Evolutionary conservation across 2,888 invertebrate genomes (phyloP), one percentile per base, ranked within the genome.

Genomic region (Thecophora atra): DNA sequence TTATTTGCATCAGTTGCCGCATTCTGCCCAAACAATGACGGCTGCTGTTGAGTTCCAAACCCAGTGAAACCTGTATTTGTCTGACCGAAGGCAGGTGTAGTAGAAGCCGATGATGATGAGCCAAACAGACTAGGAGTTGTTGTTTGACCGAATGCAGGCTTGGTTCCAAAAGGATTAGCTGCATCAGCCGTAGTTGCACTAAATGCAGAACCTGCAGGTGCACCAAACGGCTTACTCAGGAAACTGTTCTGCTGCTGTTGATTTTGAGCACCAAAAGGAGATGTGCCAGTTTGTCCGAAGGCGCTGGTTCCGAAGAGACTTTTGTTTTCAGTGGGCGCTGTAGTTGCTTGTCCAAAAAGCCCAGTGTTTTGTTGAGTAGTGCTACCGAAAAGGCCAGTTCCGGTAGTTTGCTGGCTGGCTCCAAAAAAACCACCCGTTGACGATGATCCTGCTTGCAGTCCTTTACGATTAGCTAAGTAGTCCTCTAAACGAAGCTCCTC

Each of bases 401-500:
- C 78, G 3, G 84, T 73, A 0, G 87, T 83, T 0, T 82, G 78
- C 75, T 88, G 88, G 8, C 86, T 81, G 6, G 84, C 76, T 0
- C 90, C 89, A 79, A 91, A 91, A 62, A 62, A 62, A 7, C 81
- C 75, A 47, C 76, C 76, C 0, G 81, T 77, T 1, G 74, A 75
- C 0, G 79, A 74, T 0, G 82, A 76, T 0, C 87, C 82, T 42
- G 87, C 84, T 78, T 88, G 88, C 21, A 87, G 89, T 52, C 97
- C 96, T 87, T 98, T 98, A 3, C 98, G 89, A 68, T 95, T 95
- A 0, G 94, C 94, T 28, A 90, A 87, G 85, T 99, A 99, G 87
- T 99, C 99, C 82, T 99, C 99, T 71, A 93, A 88, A 13, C 99
- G 91, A 5, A 99, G 87, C 85, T 99, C 99, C 87, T 99, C 99